Evolutionary conservation across 2,888 invertebrate genomes (phyloP).

Genomic region (Urechis unicinctus): DNA sequence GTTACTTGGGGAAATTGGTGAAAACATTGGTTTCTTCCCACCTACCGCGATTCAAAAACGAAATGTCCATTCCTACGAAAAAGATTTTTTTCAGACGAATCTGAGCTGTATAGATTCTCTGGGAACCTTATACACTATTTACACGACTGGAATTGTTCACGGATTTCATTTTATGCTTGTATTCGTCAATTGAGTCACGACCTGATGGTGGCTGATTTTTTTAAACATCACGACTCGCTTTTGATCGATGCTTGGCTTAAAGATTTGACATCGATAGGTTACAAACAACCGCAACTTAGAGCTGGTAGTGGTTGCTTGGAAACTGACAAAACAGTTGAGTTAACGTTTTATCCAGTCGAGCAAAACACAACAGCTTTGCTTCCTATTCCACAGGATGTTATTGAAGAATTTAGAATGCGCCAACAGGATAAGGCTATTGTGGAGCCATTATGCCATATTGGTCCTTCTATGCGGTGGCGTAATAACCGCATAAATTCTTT

Average conservation of each 20-base stretch:
- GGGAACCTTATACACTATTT: slow-evolving; percentile 19
- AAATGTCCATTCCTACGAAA: slow-evolving; percentile 23
- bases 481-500: not conserved
- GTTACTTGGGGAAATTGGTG: slow-evolving; percentile 26
- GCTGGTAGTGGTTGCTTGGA: not conserved
- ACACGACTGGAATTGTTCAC: slow-evolving; percentile 21
- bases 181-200: slow-evolving; percentile 14
- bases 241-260: slow-evolving; percentile 22
- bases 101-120: slow-evolving; percentile 23
- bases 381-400: slow-evolving; percentile 2
- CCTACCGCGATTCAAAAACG: slow-evolving; percentile 24
- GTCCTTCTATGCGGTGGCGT: not conserved
- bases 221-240: slow-evolving; percentile 15
- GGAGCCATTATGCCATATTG: slow-evolving; percentile 6
- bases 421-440: slow-evolving; percentile 2
- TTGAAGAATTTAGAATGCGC: slow-evolving; percentile 4
- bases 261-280: slow-evolving; percentile 18
- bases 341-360: slow-evolving; percentile 17
- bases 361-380: slow-evolving; percentile 18
- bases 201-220: slow-evolving; percentile 14
- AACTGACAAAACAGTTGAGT: not conserved
- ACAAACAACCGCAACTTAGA: slow-evolving; percentile 14
- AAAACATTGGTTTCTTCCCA: slow-evolving; percentile 25
- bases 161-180: slow-evolving; percentile 19
- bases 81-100: slow-evolving; percentile 24